Base-by-base conservation (phyloP, 2,113 vertebrate genomes). In the Nothoprocta pentlandii region DNA sequence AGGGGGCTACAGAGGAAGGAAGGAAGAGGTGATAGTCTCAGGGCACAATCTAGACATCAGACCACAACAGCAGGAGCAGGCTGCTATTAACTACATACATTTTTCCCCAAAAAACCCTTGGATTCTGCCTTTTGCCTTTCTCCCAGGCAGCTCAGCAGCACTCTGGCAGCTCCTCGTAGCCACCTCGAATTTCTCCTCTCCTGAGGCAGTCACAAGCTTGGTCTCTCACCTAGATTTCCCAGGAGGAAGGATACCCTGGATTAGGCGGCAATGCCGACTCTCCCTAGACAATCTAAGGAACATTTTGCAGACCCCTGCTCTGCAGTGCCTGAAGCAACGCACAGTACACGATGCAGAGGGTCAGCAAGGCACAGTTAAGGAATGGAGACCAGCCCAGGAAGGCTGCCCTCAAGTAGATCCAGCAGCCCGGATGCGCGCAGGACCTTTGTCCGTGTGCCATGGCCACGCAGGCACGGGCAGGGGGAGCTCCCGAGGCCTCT, bases 291-390 rank as follows among this genome's bases (percentile, higher is more conserved):
- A 54, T 2, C 42, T 59, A 56, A 32, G 58, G 1, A 5, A 5
- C 28, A 5, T 15, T 4, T 2, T 12, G 28, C 49, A 67, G 83
- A 42, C 16, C 68, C 56, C 51, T 6, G 1, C 4, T 30, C 61
- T 56, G 74, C 59, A 75, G 22, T 25, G 28, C 62, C 53, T 39
- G 10, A 10, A 46, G 58, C 6, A 75, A 32, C 0, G 2, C 53
- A 36, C 0, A 2, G 22, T 11, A 21, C 17, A 1, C 0, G 4
- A 5, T 4, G 23, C 28, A 56, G n/a, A 28, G 20, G 30, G 22
- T 7, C n/a, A 21, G 42, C 14, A 44, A 54, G 34, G 39, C 6
- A 58, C 46, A 25, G 23, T 14, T 10, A 64, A 11, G 2, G 39
- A 5, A 17, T 0, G 15, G 62, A 75, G 22, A 21, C 39, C 54